phyloP scores from a whole-genome alignment of 2,113 vertebrate genomes.

The Oceanodroma tethys region DNA sequence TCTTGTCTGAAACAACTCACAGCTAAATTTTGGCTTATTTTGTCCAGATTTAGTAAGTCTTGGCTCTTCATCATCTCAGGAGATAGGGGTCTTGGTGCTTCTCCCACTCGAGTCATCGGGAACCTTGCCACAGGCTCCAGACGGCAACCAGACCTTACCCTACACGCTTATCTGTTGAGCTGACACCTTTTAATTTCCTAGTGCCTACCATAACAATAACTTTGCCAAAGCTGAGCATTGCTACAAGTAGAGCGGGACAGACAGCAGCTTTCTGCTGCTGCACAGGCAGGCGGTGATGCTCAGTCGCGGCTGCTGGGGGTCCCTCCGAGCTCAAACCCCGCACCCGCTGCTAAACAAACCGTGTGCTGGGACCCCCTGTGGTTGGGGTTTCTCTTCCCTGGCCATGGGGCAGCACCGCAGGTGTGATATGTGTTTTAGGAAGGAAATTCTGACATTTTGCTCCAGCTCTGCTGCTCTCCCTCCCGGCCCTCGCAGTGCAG shows the following conservation, averaged over 20 bases:
- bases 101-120: not conserved
- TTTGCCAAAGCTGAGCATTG: not conserved
- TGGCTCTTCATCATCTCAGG: not conserved
- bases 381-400: not conserved
- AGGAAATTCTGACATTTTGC: not conserved
- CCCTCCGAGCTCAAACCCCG: not conserved
- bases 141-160: not conserved
- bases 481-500: not conserved
- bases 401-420: accelerated
- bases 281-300: accelerated
- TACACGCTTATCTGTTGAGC: accelerated
- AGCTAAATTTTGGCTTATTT: not conserved
- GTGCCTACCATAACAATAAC: accelerated
- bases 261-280: not conserved
- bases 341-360: not conserved
- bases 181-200: not conserved
- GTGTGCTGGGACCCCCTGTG: not conserved
- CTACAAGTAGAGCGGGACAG: not conserved
- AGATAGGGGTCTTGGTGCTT: not conserved
- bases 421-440: not conserved
- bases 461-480: not conserved
- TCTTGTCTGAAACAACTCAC: not conserved
- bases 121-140: not conserved
- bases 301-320: accelerated
- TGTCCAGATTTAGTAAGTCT: not conserved